A percentile compares a stretch with the other conserved stretches of the same genome.
Conservation (phyloP, 2,797 vertebrate genomes). For the Astyanax mexicanus region DNA sequence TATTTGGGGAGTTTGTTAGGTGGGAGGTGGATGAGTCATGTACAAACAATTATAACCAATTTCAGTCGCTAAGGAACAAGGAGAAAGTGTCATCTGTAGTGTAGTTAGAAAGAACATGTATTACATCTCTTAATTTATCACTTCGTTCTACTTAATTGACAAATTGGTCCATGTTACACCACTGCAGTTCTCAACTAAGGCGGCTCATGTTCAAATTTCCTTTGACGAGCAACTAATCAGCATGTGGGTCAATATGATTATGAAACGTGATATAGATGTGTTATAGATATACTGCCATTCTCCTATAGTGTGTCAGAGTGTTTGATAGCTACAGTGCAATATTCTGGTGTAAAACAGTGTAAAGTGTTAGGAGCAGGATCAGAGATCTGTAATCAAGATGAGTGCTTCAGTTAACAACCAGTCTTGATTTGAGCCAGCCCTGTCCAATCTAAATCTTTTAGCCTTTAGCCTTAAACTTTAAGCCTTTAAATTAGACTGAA, state of each 20-base stretch:
- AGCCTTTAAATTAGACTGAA: too few species aligned
- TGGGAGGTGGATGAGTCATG: slow-evolving; percentile 63
- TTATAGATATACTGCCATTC: background rate
- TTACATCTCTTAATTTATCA: slow-evolving; percentile 35
- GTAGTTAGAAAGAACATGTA: slow-evolving; percentile 43
- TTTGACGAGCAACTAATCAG: background rate
- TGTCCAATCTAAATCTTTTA: too few species aligned
- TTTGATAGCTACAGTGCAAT: too few species aligned
- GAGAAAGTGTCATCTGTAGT: slow-evolving; percentile 51
- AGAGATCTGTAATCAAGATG: too few species aligned
- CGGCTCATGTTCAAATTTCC: slow-evolving; percentile 21
- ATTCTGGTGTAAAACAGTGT: too few species aligned
- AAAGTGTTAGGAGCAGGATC: too few species aligned
- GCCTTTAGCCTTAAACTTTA: too few species aligned
- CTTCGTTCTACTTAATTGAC: slow-evolving; percentile 47
- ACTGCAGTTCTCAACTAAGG: slow-evolving; percentile 23
- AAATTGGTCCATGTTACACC: slow-evolving; percentile 46
- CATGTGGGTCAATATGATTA: background rate
- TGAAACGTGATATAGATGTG: background rate
- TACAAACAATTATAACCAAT: slow-evolving; percentile 65
- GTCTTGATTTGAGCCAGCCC: too few species aligned
- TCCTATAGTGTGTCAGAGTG: too few species aligned
- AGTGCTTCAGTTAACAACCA: too few species aligned
- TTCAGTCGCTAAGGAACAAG: slow-evolving; percentile 65
- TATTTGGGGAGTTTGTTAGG: slow-evolving; percentile 64